Evolutionary conservation across 1,140 invertebrate genomes (phyloP), one percentile per base, ranked within the genome.

Genomic region (Drosophila subobscura): DNA sequence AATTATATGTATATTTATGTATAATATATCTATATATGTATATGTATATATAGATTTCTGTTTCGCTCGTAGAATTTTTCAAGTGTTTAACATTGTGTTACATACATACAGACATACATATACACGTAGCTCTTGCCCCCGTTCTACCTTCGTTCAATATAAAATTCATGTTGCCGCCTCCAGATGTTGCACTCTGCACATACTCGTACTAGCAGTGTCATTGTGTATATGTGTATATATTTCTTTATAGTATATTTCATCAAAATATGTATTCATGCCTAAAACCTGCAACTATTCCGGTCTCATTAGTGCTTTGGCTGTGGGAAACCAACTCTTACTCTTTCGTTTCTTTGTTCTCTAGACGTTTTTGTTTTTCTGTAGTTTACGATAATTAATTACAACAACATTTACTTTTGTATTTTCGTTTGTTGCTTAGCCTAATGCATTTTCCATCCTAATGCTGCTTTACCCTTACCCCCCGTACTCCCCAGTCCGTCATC

Each of bases 31-130:
- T 54, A 37, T 44, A 67, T 67, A 55, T 65, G 37, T 68, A 46
- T 41, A 52, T 74, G 45, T 59, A 45, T 65, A 53, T 41, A 52
- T 67, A 27, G 59, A 44, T 52, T 49, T 74, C 68, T 60, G 23
- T 45, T 49, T 72, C 60, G 56, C 45, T 66, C 47, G 79, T 85
- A 66, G 80, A 84, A 85, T 85, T 72, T 68, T 67, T 79, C 63
- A 76, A 85, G 80, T 72, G 54, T 84, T 79, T 50, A 84, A 84
- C 80, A 80, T 85, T 73, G 63, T 84, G 50, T 84, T 61, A 74
- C 68, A 73, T 70, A 37, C 33, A 37, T 37, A 27, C 25, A 25
- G 4, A 25, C 25, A 37, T 37, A 37, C 33, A 4, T 10, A 10
- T 10, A 37, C 33, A 12, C 10, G 33, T 37, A 83, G 79, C 70